These are phyloP conservation scores for Arrhopalites spinosus DNA, from an alignment of 2,888 invertebrate species.

Conservation along the genomic window DNA sequence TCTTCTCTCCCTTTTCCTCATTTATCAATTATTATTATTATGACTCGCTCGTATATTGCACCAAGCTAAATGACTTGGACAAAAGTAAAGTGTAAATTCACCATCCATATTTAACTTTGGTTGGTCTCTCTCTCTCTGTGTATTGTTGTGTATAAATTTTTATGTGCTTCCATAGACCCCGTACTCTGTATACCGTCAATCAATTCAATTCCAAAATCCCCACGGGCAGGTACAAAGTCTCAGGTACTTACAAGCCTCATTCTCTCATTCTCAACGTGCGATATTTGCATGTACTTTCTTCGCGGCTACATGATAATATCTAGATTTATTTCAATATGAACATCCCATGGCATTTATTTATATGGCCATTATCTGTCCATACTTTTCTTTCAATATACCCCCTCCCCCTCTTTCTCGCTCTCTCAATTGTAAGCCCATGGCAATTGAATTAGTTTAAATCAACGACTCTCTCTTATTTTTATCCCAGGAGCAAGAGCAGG, in stretches of 20 bases:
- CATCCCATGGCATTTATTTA: too few species aligned
- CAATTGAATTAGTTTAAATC: constrained; percentile 10
- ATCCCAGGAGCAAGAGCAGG: too few species aligned
- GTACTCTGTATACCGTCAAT: neutral
- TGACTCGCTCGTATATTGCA: neutral
- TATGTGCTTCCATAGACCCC: too few species aligned
- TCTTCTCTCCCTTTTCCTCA: neutral
- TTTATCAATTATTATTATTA: constrained; percentile 4
- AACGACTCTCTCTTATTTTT: too few species aligned
- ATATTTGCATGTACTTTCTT: constrained; percentile 5
- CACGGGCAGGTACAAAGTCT: neutral
- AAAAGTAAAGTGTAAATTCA: constrained; percentile 29
- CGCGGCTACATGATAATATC: constrained; percentile 14
- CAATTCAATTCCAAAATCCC: neutral
- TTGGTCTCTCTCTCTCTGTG: too few species aligned
- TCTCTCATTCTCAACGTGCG: neutral
- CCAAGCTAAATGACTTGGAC: constrained; percentile 21
- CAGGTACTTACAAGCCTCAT: neutral
- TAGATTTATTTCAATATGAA: constrained; percentile 9
- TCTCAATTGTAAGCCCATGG: neutral
- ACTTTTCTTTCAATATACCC: too few species aligned
- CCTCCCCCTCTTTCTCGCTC: neutral
- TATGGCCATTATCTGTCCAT: too few species aligned
- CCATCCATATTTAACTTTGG: constrained; percentile 3
- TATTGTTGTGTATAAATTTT: too few species aligned